Evolutionary conservation across 1,140 invertebrate species (phyloP), one percentile per base, ranked within the genome.

Genomic region (Drosophila nigromelanica): DNA sequence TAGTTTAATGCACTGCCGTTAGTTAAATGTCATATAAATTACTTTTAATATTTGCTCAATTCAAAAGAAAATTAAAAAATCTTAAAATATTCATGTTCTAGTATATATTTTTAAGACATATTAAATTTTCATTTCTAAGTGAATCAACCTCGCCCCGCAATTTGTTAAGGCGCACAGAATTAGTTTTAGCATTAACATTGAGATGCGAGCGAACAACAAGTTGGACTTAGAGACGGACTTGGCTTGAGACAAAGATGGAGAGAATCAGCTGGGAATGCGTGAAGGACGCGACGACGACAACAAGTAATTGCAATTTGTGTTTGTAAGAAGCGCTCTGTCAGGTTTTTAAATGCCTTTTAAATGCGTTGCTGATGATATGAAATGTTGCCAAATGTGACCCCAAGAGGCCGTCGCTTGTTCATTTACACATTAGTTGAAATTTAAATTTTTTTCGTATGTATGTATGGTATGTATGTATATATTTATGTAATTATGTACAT

Each of bases 371-470:
- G 70, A 79, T 86, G 82, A 85, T 87, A 71, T 78, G 82, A 89
- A 87, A 89, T 89, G 82, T 86, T 86, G 82, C 79, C 81, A 87
- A 89, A 86, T 89, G 73, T 86, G 82, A 89, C 83, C 82, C 82
- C 82, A 87, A 86, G 83, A 76, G 82, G 82, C 82, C 45, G 58
- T 74, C 69, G 79, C 73, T 66, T 81, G 66, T 89, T 89, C 79
- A 80, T 89, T 89, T 89, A 80, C 83, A 89, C 83, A 89, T 89
- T 89, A 89, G 83, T 80, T 89, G 80, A 89, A 74, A 89, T 85
- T 89, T 80, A 89, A 76, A 87, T 83, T 72, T 67, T 33, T 11
- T 15, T 7, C 2, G 2, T 18, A 4, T 43, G 7, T 8, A 18
- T 43, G n/a, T 45, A 43, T 43, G 4, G 11, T 39, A 15, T 35